phyloP scores from a whole-genome alignment of 2,113 vertebrate species.

The Salvelinus sp. region DNA sequence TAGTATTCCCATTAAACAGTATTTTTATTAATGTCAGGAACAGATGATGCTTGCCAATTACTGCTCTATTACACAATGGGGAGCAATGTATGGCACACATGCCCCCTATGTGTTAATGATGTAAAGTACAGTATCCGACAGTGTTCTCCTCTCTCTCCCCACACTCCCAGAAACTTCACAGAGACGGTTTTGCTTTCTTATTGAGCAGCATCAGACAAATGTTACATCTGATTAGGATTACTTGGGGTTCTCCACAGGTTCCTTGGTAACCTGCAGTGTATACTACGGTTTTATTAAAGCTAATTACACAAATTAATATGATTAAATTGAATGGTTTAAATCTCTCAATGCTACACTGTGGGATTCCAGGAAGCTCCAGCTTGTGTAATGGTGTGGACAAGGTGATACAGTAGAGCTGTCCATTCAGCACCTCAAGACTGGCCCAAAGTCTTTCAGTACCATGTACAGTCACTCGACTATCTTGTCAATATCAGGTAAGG shows the following conservation, averaged over 20 bases:
- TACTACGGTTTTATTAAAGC: neutral
- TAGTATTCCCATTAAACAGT: conserved; percentile 30
- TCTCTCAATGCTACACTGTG: too few relatives aligned
- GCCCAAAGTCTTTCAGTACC: too few relatives aligned
- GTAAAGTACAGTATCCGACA: neutral
- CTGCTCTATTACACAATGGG: conserved; percentile 55
- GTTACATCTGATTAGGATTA: conserved; percentile 8
- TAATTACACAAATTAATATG: too few relatives aligned
- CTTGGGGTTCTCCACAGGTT: neutral
- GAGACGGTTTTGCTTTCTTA: conserved; percentile 1
- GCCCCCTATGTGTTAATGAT: too few relatives aligned
- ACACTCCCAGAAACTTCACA: conserved; percentile 17
- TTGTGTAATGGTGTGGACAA: too few relatives aligned
- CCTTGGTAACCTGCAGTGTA: neutral
- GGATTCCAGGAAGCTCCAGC: too few relatives aligned
- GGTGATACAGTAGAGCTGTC: too few relatives aligned
- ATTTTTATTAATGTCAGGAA: conserved; percentile 61
- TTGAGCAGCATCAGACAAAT: neutral
- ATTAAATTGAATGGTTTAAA: too few relatives aligned
- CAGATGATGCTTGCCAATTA: conserved; percentile 58
- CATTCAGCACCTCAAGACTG: too few relatives aligned
- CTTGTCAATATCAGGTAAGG: too few relatives aligned
- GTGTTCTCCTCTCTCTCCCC: neutral
- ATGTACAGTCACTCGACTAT: too few relatives aligned
- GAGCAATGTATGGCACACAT: conserved; percentile 12